Evolutionary conservation across 2,888 invertebrate genomes (phyloP), one percentile per base, ranked within the genome.

Genomic region (Suillia variegata): DNA sequence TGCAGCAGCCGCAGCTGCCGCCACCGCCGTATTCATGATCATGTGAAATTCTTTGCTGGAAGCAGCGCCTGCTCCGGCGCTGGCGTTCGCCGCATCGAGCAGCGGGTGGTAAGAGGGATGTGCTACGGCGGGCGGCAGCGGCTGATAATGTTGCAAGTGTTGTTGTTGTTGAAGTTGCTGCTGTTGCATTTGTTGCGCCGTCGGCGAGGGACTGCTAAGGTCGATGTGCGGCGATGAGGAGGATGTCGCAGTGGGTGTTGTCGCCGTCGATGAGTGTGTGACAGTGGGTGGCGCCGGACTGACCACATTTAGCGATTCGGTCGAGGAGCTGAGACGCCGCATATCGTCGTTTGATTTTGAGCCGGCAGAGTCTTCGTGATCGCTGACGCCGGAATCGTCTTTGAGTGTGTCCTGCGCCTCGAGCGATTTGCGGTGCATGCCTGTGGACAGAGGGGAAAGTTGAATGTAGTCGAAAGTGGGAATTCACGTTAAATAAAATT

Each of bases 371-470:
- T 85, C 85, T 63, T 86, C 86, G 70, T 89, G 88, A 74, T 90
- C 92, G 77, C 88, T 88, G 71, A 87, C 88, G 64, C 85, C 86
- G 58, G 87, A 87, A 65, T 87, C 86, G 75, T 95, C 95, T 83
- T 94, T 96, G 66, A 98, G 88, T 80, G 96, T 93, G 74, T 94
- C 94, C 67, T 98, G 96, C 56, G 98, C 98, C 85, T 98, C 98
- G 78, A 98, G 84, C 53, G 96, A 97, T 85, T 98, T 98, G 76
- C 98, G 92, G 85, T 98, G 98, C 98, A 98, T 98, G 82, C 98
- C 98, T 98, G 82, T 17, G 56, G 10, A 38, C 49, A n/a, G n/a
- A n/a, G 33, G 49, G 53, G 31, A 55, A 42, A 52, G 10, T 53
- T 33, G n/a, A n/a, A n/a, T n/a, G n/a, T n/a, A n/a, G n/a, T 55